A percentile compares a stretch with the other conserved stretches of the same genome.
Evolutionary conservation across 2,797 vertebrate genomes (phyloP).

Genomic region (Labeo calbasu): DNA sequence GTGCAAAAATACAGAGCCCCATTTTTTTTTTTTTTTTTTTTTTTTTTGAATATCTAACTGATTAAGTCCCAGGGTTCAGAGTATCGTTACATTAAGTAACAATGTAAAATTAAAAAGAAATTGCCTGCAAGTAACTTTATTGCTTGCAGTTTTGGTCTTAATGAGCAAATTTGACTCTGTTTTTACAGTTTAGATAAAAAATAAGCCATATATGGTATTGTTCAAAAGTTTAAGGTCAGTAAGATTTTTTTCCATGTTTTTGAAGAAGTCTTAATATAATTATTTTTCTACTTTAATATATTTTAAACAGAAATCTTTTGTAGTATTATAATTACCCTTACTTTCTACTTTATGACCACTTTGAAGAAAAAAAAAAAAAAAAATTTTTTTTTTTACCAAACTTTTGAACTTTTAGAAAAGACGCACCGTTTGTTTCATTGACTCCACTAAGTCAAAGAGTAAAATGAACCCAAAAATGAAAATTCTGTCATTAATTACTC

Average conservation of each 20-base stretch:
- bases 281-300: background rate
- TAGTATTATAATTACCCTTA: background rate
- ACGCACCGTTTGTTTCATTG: background rate
- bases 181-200: background rate
- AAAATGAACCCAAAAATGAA: background rate
- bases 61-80: background rate
- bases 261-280: background rate
- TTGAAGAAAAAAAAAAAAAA: background rate
- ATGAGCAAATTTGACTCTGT: background rate
- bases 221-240: background rate
- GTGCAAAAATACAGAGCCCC: background rate
- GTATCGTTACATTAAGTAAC: background rate
- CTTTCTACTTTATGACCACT: background rate
- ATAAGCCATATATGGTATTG: background rate
- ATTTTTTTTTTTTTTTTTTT: background rate
- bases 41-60: background rate
- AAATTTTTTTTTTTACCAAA: background rate
- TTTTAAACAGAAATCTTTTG: background rate
- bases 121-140: background rate
- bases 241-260: background rate
- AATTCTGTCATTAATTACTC: too few relatives aligned
- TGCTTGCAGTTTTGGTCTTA: background rate
- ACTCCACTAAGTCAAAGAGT: background rate
- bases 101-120: background rate
- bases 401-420: background rate